Conservation (phyloP, 2,113 vertebrate genomes). For the Spermophilus dauricus region DNA sequence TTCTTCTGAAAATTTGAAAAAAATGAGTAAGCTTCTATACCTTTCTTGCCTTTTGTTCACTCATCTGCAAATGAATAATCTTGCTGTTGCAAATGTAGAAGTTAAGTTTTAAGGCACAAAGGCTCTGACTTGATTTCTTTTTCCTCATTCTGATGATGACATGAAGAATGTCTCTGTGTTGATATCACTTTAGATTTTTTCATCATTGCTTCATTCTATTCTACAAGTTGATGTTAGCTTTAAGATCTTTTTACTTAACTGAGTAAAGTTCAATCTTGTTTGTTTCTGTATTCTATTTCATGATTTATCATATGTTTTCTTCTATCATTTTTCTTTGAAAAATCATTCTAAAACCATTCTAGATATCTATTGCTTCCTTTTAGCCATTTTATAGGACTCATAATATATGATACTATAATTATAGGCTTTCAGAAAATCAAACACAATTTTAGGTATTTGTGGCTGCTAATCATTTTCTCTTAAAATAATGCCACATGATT, state of each 20-base stretch:
- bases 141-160: not conserved
- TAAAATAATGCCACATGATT: not conserved
- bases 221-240: not conserved
- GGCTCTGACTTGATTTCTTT: not conserved
- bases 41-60: not conserved
- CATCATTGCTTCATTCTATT: not conserved
- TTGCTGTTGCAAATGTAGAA: not conserved
- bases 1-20: not conserved
- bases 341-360: conserved; percentile 31
- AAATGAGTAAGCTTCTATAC: not conserved
- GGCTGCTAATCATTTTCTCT: not conserved
- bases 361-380: not conserved
- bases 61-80: not conserved
- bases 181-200: not conserved
- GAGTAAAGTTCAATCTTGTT: not conserved
- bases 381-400: not conserved
- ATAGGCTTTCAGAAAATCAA: not conserved
- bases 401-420: not conserved
- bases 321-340: conserved; percentile 25
- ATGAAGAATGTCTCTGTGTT: not conserved
- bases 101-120: not conserved
- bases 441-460: not conserved
- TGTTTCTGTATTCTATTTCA: not conserved
- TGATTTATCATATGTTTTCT: not conserved
- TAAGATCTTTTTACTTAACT: not conserved